Evolutionary conservation across 1,140 invertebrate genomes (phyloP), one percentile per base, ranked within the genome.

Genomic region (Melitaea cinxia): DNA sequence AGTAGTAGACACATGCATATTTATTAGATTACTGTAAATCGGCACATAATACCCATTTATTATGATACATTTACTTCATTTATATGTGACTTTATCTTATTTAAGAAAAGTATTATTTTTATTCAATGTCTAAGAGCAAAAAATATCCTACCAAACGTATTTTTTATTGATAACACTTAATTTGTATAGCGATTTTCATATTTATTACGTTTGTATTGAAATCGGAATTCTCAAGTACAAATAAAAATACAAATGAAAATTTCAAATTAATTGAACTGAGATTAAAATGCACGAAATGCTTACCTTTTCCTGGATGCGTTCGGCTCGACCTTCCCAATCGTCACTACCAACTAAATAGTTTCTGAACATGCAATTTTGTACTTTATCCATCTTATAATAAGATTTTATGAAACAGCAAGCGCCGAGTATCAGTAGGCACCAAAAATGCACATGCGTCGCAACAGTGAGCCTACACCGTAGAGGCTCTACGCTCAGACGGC

Each of bases 391-490:
- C 52, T 42, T 4, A 5, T 1, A 42, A 58, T 79, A 80, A 75
- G 59, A 56, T n/a, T 65, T 35, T 45, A 45, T 33, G 37, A 58
- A 67, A 61, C 35, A 21, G 73, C 52, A 71, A 52, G 23, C 0
- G 42, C 47, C 55, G 17, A 35, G 23, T 68, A 65, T 69, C 50
- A 64, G 52, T 73, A 64, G 70, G 67, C 67, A 50, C 62, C 60
- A 67, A 78, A 59, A 80, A 82, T 85, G 85, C 82, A 89, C 87
- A 88, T 88, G 85, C 85, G 83, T 87, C 75, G 75, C 53, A 68
- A 66, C 50, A 61, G 58, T 70, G 76, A 63, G 74, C 72, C 77
- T 79, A 77, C 73, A 70, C 68, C 75, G 77, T 80, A 80, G 79
- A 72, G 62, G 65, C 69, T 73, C 80, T 80, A 77, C 78, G 75